Conservation (phyloP, 1,140 invertebrate species). For the Aphaenogaster ashmeadi region DNA sequence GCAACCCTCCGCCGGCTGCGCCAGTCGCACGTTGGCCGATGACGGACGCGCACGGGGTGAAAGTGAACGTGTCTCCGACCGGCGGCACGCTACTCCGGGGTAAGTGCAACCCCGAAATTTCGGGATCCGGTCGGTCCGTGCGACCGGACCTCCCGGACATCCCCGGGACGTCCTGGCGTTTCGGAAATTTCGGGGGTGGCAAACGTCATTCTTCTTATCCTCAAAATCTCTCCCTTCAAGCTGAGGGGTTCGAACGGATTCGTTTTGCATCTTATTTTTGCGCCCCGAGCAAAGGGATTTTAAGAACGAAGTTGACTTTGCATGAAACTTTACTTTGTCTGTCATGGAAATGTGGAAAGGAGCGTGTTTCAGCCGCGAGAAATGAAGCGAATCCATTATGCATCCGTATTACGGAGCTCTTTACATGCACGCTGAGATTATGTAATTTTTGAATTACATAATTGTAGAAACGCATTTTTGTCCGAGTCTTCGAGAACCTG, state of each 20-base stretch:
- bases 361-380: neutral
- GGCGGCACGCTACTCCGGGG: conserved; percentile 29
- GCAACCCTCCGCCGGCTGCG: conserved; percentile 34
- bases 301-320: neutral
- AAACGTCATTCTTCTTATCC: neutral
- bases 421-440: neutral
- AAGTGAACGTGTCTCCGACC: conserved; percentile 35
- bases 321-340: neutral
- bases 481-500: neutral
- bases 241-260: no score
- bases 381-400: conserved; percentile 5
- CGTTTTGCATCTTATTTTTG: neutral
- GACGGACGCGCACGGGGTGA: conserved; percentile 57
- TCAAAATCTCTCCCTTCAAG: neutral
- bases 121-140: neutral
- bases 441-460: neutral
- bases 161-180: neutral
- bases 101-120: neutral
- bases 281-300: neutral
- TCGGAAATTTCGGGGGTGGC: neutral
- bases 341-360: neutral
- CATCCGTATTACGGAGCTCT: neutral
- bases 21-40: conserved; percentile 61
- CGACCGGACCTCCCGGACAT: neutral
- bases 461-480: neutral